These are phyloP conservation scores for Hafferia zeledoni DNA, from an alignment of 2,797 vertebrate species.

Conservation along the genomic window DNA sequence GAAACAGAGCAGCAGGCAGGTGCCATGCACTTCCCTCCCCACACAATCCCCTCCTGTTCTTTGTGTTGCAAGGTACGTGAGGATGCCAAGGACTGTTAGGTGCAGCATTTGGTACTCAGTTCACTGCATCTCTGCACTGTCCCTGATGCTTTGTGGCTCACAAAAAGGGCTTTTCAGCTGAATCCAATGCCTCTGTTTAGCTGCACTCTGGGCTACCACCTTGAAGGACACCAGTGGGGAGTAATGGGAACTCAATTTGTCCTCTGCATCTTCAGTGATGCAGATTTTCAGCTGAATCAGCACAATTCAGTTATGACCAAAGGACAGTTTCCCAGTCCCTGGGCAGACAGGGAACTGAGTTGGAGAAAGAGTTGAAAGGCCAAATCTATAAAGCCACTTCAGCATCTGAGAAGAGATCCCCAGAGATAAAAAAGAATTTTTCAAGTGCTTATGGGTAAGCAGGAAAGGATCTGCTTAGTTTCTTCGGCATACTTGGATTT, in stretches of 20 bases:
- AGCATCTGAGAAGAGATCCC: background rate
- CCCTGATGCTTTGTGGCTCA: background rate
- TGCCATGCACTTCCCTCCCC: background rate
- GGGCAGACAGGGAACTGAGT: background rate
- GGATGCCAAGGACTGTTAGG: background rate
- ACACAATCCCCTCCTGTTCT: accelerated
- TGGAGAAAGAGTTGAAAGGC: background rate
- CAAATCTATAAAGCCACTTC: background rate
- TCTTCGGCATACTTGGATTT: background rate
- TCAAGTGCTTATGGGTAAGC: background rate
- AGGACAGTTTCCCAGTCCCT: background rate
- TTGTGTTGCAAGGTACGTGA: background rate
- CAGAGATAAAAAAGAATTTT: background rate
- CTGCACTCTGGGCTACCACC: background rate
- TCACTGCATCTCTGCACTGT: background rate
- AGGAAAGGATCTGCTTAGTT: background rate
- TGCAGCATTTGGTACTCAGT: background rate
- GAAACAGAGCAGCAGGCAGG: background rate
- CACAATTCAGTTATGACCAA: background rate
- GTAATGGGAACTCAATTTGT: background rate
- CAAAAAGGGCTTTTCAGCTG: background rate
- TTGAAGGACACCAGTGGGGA: background rate
- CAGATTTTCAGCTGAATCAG: background rate
- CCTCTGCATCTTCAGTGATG: background rate
- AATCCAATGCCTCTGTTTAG: background rate